Base-by-base conservation (phyloP, 2,888 invertebrate species). In the Tupiocoris notatus region DNA sequence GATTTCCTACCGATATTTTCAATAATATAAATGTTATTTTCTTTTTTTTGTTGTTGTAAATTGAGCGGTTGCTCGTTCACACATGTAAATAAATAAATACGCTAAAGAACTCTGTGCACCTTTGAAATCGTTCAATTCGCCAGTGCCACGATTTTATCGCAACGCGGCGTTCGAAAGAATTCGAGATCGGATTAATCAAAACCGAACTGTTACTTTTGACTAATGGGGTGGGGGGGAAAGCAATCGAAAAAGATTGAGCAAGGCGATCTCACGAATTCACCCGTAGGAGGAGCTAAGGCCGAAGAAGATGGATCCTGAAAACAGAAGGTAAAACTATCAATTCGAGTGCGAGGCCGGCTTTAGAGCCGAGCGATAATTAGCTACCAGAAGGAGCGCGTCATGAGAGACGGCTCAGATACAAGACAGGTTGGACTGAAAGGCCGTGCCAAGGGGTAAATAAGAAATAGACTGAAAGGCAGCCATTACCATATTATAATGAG, bases 401-500 rank as follows among this genome's bases (percentile, higher is more conserved):
- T 61, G 61, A 62, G 73, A 39, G 62, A 54, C 25, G 62, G 61
- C 54, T 63, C 17, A 22, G 54, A 16, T n/a, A 12, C 65, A 18
- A 18, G 65, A 18, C 25, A 39, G 65, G 25, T 24, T 65, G 39
- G 23, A n/a, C 61, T 17, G 1, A 63, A 21, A 16, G 18, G 67
- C 22, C 57, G n/a, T n/a, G n/a, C n/a, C n/a, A n/a, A n/a, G 12
- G 57, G 23, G 73, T 73, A 73, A 73, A 73, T 73, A 73, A 73
- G 73, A 73, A 73, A 73, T 73, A 73, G 73, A 73, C 73, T 73
- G 73, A 73, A 73, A 65, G 25, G 63, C 59, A 57, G 66, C 75
- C 75, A 75, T 75, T 75, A 75, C 75, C 75, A 75, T 75, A 75
- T 75, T 75, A 75, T 75, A 75, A 75, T 75, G 75, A 75, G 75